phyloP scores from a whole-genome alignment of 2,888 invertebrate genomes.

The Eupithecia vulgata region DNA sequence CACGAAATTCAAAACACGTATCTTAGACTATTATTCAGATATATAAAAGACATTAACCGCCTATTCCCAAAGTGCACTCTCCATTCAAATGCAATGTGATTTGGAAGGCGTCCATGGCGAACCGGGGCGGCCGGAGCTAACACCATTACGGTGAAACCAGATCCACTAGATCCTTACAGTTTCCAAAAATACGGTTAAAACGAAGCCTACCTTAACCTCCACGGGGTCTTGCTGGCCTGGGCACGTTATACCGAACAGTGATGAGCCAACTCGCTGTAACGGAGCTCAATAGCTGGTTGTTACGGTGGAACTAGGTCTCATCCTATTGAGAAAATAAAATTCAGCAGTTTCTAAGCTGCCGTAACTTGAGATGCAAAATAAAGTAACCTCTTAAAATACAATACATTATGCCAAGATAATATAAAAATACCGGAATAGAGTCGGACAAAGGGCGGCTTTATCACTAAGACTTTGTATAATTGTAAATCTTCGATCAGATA shows the following conservation, averaged over 20 bases:
- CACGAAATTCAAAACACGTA: conserved; percentile 38
- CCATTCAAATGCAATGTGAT: conserved; percentile 77
- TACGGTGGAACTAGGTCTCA: conserved; percentile 68
- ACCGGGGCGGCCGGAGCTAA: conserved; percentile 54
- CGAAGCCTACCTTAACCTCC: conserved; percentile 32
- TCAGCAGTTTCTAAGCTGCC: neutral
- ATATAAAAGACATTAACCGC: conserved; percentile 68
- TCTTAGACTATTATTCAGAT: conserved; percentile 47
- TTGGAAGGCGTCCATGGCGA: conserved; percentile 72
- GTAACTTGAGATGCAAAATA: neutral
- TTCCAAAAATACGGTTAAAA: conserved; percentile 48
- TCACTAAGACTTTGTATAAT: too few relatives aligned
- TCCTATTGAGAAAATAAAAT: conserved; percentile 52
- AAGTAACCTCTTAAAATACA: too few relatives aligned
- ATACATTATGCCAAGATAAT: too few relatives aligned
- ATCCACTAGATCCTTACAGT: conserved; percentile 52
- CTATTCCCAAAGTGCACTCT: conserved; percentile 66
- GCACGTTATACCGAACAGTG: conserved; percentile 65
- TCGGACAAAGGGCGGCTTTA: too few relatives aligned
- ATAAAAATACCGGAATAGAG: too few relatives aligned
- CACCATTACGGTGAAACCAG: conserved; percentile 61
- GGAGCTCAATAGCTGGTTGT: conserved; percentile 71
- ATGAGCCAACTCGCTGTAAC: conserved; percentile 74
- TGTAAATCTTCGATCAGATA: too few relatives aligned
- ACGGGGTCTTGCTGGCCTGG: conserved; percentile 58